Evolutionary conservation across 2,113 vertebrate species (phyloP).

Genomic region (Echinops telfairi): DNA sequence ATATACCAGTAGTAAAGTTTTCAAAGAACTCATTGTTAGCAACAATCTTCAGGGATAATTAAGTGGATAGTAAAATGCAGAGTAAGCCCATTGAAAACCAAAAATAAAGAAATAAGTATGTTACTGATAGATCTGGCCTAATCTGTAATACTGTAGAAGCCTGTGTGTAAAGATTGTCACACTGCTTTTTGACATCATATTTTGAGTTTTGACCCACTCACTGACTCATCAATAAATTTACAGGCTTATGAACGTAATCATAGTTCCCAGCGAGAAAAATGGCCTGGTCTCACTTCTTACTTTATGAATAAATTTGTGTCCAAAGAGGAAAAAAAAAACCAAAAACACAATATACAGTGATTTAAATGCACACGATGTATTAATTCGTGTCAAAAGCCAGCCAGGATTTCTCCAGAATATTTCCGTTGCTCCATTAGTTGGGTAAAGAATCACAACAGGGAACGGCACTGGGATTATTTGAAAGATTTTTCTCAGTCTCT

Average conservation of each 20-base stretch:
- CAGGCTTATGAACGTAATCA: constrained; percentile 40
- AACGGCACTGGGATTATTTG: constrained; percentile 85
- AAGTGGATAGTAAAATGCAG: constrained; percentile 51
- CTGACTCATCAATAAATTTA: constrained; percentile 79
- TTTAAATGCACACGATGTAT: constrained; percentile 74
- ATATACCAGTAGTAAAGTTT: constrained; percentile 34
- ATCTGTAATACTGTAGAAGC: constrained; percentile 42
- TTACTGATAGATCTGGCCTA: not conserved
- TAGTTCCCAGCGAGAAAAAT: constrained; percentile 67
- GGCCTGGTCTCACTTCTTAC: constrained; percentile 61
- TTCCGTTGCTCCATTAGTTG: constrained; percentile 82
- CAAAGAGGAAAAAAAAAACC: constrained; percentile 41
- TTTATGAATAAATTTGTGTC: constrained; percentile 53
- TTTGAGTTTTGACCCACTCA: constrained; percentile 62
- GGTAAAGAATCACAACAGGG: constrained; percentile 86
- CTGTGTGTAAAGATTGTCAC: constrained; percentile 62
- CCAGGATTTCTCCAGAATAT: constrained; percentile 77
- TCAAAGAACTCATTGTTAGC: not conserved
- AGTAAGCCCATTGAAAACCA: not conserved
- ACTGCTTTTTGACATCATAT: constrained; percentile 67
- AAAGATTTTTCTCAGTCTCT: constrained; percentile 88
- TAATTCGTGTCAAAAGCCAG: constrained; percentile 82
- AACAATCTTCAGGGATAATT: not conserved
- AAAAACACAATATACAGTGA: constrained; percentile 61
- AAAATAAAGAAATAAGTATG: constrained; percentile 18